Percentiles rank a stretch among this genome's conserved stretches.
phyloP scores from a whole-genome alignment of 2,797 vertebrate species.

The Phalanger gymnotis region DNA sequence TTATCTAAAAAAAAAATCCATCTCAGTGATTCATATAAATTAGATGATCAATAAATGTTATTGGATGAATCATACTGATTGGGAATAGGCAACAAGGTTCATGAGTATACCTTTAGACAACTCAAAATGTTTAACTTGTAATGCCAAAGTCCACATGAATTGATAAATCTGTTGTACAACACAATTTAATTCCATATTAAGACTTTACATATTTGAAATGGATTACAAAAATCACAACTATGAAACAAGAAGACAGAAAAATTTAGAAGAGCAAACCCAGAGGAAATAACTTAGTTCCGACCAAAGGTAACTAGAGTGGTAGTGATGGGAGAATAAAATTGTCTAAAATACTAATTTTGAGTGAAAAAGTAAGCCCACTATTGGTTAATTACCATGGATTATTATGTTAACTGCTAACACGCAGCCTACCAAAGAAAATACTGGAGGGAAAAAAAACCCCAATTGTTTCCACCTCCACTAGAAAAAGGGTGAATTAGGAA shows the following conservation, averaged over 20 bases:
- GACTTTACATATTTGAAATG: neutral
- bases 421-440: conserved; percentile 17
- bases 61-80: neutral
- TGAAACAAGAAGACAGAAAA: neutral
- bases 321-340: neutral
- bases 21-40: neutral
- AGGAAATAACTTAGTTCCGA: neutral
- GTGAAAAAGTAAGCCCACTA: neutral
- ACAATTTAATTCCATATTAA: neutral
- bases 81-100: neutral
- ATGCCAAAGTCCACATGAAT: neutral
- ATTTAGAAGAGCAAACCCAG: neutral
- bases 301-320: neutral
- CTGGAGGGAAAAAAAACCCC: neutral
- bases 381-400: neutral
- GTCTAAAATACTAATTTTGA: neutral
- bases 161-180: neutral
- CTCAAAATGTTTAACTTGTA: neutral
- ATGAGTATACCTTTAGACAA: neutral
- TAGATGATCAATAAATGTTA: neutral
- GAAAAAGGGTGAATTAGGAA: neutral
- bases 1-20: neutral
- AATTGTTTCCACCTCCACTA: neutral
- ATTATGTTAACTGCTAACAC: conserved; percentile 11
- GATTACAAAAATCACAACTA: neutral